These are phyloP conservation scores for Parapristionchus giblindavisi DNA, from an alignment of 2,888 invertebrate species.

Conservation along the genomic window DNA sequence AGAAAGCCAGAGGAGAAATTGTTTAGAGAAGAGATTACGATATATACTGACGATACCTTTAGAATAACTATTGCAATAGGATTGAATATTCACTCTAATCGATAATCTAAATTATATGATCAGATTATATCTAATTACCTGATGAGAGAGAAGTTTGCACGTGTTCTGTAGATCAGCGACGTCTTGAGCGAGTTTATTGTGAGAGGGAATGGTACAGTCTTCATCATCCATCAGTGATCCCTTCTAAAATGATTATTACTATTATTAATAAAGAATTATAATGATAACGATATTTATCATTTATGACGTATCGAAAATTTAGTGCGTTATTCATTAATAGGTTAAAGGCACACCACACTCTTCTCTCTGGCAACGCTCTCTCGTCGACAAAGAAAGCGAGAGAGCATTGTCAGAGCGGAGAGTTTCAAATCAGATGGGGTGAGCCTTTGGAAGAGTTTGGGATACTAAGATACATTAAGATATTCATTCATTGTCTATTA, in stretches of 20 bases:
- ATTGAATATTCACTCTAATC: no score
- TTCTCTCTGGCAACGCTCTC: no score
- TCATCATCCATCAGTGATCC: constrained; percentile 30
- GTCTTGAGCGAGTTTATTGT: constrained; percentile 1
- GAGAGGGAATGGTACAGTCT: background rate
- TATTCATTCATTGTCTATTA: constrained; percentile 16
- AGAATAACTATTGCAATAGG: no score
- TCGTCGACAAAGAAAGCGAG: no score
- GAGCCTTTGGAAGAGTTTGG: no score
- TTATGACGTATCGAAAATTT: background rate
- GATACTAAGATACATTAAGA: background rate
- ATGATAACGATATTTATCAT: background rate
- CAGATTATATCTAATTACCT: no score
- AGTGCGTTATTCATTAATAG: background rate
- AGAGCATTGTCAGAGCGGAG: no score
- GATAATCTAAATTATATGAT: no score
- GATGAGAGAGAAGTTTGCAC: constrained; percentile 22
- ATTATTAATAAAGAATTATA: background rate
- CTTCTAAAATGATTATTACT: background rate
- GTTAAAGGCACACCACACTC: background rate
- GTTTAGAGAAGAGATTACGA: no score
- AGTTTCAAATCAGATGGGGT: no score
- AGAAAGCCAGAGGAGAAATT: background rate
- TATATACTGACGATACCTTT: no score
- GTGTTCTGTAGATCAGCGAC: constrained; percentile 8